Evolutionary conservation across 37 sponge, comb jelly and placozoan genomes (phyloP).

Genomic region (Eunapius fragilis): DNA sequence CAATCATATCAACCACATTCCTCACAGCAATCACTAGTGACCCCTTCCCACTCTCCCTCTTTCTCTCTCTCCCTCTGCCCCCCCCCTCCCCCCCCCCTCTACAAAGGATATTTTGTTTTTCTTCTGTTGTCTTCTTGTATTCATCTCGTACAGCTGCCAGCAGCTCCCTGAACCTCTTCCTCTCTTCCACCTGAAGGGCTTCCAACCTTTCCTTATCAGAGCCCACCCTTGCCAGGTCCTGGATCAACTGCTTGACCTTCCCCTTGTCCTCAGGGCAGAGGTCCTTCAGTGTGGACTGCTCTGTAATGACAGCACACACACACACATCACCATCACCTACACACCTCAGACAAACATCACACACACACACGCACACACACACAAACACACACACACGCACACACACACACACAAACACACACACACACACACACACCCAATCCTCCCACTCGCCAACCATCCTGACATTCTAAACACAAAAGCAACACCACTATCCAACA

Average conservation of each 20-base stretch:
- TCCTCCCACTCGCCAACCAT: not conserved
- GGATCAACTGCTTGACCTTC: slow-evolving; percentile 52
- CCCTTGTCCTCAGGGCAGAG: slow-evolving; percentile 69
- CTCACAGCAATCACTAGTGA: no score
- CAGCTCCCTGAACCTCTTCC: slow-evolving; percentile 4
- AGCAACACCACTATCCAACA: slow-evolving; percentile 31
- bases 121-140: not conserved
- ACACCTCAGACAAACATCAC: no score
- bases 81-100: not conserved
- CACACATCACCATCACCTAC: no score
- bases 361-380: not conserved
- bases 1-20: no score
- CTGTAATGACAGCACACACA: not conserved
- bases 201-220: slow-evolving; percentile 61
- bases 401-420: slow-evolving; percentile 47
- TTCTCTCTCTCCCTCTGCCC: not conserved
- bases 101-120: not conserved
- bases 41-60: not conserved
- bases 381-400: slow-evolving; percentile 47
- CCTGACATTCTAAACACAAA: not conserved
- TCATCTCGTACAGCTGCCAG: slow-evolving; percentile 14
- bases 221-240: slow-evolving; percentile 57
- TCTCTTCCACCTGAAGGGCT: slow-evolving; percentile 8
- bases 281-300: slow-evolving; percentile 42
- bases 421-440: slow-evolving; percentile 48